Evolutionary conservation across 2,797 vertebrate species (phyloP).

Genomic region (Falco peregrinus): DNA sequence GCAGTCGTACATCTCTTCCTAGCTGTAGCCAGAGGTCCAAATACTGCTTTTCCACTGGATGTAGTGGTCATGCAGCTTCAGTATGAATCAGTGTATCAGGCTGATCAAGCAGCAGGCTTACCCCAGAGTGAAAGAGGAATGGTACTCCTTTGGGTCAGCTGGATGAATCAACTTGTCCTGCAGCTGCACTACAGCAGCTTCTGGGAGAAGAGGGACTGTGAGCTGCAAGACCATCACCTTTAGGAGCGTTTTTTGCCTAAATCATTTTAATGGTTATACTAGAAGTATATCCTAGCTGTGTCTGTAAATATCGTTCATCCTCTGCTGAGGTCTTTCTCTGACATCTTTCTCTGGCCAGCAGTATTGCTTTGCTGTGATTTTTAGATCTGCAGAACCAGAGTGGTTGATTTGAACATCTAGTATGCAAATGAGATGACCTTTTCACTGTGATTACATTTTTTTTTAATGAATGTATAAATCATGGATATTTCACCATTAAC

Average conservation of each 20-base stretch:
- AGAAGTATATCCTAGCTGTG: neutral
- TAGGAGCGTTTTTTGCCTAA: neutral
- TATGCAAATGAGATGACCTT: conserved; percentile 54
- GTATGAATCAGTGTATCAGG: rapidly evolving
- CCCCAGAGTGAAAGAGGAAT: neutral
- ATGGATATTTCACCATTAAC: neutral
- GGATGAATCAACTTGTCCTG: neutral
- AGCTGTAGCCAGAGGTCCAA: neutral
- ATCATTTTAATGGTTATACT: neutral
- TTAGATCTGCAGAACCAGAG: neutral
- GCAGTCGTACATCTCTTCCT: neutral
- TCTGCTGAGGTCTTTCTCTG: neutral
- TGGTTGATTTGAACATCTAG: neutral
- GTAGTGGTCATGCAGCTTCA: neutral
- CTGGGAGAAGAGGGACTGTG: neutral
- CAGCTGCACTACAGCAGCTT: rapidly evolving
- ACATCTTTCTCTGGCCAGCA: neutral
- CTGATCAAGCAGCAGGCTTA: neutral
- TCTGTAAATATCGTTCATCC: neutral
- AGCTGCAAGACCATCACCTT: neutral
- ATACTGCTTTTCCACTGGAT: neutral
- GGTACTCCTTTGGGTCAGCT: neutral
- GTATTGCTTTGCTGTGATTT: neutral
- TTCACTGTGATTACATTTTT: conserved; percentile 31
- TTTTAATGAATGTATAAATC: conserved; percentile 48